Evolutionary conservation across 2,797 vertebrate genomes (phyloP), one percentile per base, ranked within the genome.

Genomic region (Ceryle rudis): DNA sequence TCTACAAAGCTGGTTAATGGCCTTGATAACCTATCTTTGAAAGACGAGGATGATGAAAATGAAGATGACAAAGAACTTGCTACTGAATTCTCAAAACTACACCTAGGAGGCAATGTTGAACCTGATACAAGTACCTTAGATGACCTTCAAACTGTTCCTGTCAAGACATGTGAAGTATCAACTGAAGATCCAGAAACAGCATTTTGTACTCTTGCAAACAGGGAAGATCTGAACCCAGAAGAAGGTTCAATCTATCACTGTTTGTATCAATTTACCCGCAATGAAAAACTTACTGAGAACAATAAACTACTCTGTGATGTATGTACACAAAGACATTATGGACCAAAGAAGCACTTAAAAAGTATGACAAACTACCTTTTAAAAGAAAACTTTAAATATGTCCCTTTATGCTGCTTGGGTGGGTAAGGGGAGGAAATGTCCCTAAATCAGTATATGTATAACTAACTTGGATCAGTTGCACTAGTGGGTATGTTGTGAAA

Each of bases 301-400:
- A 99, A 99, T 98, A 99, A 99, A 95, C 98, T 99, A 57, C 98
- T 99, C 26, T 99, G 99, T 96, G 98, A 99, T 89, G 98, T 98
- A 5, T 99, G 99, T 94, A 99, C 98, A 7, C 98, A 98, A 96
- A 98, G 95, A 84, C 95, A 51, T 87, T 98, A 91, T 95, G 98
- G 95, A 95, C 94, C 96, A 92, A 98, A 98, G 90, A 97, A 97
- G 60, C 95, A 95, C 74, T 37, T 67, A 37, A 98, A 98, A 98
- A 98, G 98, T 98, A 98, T 72, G 97, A 73, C 37, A 89, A 81
- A 42, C 35, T 67, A 16, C 23, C 74, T 79, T 74, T 67, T 22
- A 61, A 60, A 72, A 87, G 54, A 62, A 58, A 73, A 72, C 23
- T 74, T 72, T 62, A 52, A 81, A 70, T 60, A 14, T 66, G 54